phyloP scores from a whole-genome alignment of 2,113 vertebrate genomes.

The Cairina moschata region DNA sequence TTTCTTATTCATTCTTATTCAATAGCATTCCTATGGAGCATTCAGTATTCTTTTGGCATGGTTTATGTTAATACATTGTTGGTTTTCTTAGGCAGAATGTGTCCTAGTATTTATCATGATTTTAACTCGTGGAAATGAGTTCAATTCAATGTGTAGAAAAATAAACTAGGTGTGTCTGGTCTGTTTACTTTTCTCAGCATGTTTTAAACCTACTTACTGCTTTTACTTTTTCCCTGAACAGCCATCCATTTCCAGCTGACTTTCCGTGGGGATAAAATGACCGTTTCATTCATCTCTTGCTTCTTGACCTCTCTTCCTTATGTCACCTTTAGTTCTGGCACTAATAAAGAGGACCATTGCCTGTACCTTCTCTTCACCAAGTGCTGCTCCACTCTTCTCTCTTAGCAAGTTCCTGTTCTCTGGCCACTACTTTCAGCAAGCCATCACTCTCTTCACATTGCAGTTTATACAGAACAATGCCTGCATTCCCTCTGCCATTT shows the following conservation, averaged over 20 bases:
- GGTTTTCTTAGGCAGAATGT: conserved; percentile 15
- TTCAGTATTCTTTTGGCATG: not conserved
- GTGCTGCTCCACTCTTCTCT: not conserved
- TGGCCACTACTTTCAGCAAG: not conserved
- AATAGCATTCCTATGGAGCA: conserved; percentile 18
- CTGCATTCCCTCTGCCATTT: not conserved
- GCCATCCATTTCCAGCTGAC: not conserved
- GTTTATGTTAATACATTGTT: not conserved
- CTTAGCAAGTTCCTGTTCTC: not conserved
- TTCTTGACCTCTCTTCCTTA: not conserved
- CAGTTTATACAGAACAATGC: not conserved
- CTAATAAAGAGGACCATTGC: not conserved
- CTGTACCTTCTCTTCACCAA: not conserved
- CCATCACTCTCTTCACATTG: not conserved
- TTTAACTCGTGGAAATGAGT: not conserved
- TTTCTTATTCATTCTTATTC: conserved; percentile 46
- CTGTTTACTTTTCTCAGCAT: not conserved
- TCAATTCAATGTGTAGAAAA: conserved; percentile 11
- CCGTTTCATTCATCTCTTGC: not conserved
- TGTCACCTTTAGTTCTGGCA: not conserved
- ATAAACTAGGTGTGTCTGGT: not conserved
- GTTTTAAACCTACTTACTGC: not conserved
- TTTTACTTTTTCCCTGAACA: not conserved
- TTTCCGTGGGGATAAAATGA: not conserved
- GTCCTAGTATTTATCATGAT: not conserved